Evolutionary conservation across 2,797 vertebrate species (phyloP).

Genomic region (Carcharodon carcharias): DNA sequence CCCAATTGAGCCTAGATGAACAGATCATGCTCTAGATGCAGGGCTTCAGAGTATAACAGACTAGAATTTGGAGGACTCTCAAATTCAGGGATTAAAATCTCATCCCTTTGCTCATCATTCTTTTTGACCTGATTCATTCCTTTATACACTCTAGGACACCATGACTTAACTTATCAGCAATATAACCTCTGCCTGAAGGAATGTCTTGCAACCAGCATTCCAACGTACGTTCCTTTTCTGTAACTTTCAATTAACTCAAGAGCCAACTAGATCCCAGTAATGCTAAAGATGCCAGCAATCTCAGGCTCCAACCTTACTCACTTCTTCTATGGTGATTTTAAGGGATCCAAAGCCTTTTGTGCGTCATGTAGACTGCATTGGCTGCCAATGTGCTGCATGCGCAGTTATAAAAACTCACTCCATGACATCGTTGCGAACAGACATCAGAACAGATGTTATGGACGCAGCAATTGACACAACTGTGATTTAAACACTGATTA

Average conservation of each 20-base stretch:
- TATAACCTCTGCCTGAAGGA: background rate
- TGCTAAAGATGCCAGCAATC: background rate
- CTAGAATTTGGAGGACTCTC: background rate
- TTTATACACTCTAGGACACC: background rate
- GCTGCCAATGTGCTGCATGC: too few species aligned
- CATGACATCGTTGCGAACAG: too few species aligned
- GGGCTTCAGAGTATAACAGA: background rate
- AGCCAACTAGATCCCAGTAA: background rate
- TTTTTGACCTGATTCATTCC: background rate
- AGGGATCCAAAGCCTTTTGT: background rate
- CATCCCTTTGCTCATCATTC: background rate
- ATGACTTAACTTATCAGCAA: background rate
- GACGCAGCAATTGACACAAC: too few species aligned
- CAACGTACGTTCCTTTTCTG: background rate
- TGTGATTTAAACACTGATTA: too few species aligned
- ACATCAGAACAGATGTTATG: too few species aligned
- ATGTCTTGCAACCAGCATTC: background rate
- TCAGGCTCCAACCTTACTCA: background rate
- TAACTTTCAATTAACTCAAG: background rate
- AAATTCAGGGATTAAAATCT: background rate
- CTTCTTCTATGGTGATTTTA: background rate
- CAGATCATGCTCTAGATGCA: background rate
- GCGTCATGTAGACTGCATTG: too few species aligned
- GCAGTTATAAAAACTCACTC: too few species aligned
- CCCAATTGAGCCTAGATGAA: background rate